phyloP scores from a whole-genome alignment of 2,797 vertebrate genomes.

The Phalloptychus januarius region DNA sequence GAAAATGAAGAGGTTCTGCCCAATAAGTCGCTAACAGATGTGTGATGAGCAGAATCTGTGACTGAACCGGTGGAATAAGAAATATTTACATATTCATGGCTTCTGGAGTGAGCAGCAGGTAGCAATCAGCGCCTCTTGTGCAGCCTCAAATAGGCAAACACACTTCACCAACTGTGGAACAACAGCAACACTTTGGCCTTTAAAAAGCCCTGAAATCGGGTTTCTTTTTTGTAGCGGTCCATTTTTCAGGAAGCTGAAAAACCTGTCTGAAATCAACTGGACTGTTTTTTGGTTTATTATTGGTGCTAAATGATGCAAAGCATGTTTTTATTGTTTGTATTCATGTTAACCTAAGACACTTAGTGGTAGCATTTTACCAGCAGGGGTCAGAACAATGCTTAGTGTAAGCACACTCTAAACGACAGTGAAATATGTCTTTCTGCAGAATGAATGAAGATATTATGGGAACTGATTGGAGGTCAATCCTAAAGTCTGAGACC shows the following conservation, averaged over 20 bases:
- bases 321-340: background rate
- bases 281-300: slow-evolving; percentile 11
- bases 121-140: background rate
- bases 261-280: slow-evolving; percentile 9
- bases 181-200: background rate
- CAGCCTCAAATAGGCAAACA: background rate
- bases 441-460: background rate
- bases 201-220: background rate
- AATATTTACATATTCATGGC: slow-evolving; percentile 11
- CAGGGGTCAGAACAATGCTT: slow-evolving; percentile 48
- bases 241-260: slow-evolving; percentile 15
- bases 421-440: background rate
- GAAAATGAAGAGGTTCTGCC: background rate
- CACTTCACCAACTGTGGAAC: background rate
- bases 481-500: background rate
- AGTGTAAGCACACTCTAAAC: background rate
- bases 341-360: background rate
- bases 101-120: background rate
- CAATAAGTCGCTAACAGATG: background rate
- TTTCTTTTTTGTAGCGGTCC: background rate
- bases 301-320: background rate
- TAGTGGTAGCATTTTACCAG: slow-evolving; percentile 37
- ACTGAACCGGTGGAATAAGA: background rate
- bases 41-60: background rate
- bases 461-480: background rate